Conservation (phyloP, 2,888 invertebrate species). For the Osmoderma eremita region DNA sequence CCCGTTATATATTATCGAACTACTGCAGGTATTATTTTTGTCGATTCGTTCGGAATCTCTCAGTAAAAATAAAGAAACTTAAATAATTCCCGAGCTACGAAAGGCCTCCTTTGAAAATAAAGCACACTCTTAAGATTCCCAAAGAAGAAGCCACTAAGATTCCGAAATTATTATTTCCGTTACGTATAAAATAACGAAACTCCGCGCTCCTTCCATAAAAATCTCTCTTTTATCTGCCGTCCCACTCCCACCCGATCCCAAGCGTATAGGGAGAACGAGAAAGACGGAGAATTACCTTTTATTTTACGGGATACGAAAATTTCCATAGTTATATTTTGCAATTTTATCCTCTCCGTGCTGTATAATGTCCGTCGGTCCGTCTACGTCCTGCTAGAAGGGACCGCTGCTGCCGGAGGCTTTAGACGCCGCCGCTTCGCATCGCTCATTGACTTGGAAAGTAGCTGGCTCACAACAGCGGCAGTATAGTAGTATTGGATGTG, state of each 20-base stretch:
- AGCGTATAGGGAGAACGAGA: not conserved
- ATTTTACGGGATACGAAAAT: constrained; percentile 36
- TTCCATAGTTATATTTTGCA: constrained; percentile 43
- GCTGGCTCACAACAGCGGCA: constrained; percentile 46
- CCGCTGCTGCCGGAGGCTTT: not conserved
- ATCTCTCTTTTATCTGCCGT: constrained; percentile 3
- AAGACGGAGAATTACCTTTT: constrained; percentile 28
- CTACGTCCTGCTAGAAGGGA: constrained; percentile 19
- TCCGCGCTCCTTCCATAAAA: not conserved
- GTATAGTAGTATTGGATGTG: not conserved
- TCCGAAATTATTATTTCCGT: constrained; percentile 23
- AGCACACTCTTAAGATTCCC: not conserved
- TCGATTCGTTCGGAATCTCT: too few species aligned
- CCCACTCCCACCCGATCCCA: not conserved
- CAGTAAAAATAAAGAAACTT: too few species aligned
- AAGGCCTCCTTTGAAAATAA: too few species aligned
- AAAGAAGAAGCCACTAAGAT: not conserved
- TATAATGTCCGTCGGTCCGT: constrained; percentile 36
- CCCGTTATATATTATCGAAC: too few species aligned
- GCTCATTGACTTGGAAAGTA: constrained; percentile 57
- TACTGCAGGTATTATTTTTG: too few species aligned
- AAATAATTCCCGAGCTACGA: too few species aligned
- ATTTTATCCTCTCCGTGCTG: constrained; percentile 37
- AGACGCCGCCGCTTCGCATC: constrained; percentile 15
- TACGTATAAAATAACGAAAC: constrained; percentile 24